A percentile compares a stretch with the other conserved stretches of the same genome.
These are phyloP conservation scores for Drosophila sp. DNA, from an alignment of 1,140 invertebrate species.

Conservation along the genomic window DNA sequence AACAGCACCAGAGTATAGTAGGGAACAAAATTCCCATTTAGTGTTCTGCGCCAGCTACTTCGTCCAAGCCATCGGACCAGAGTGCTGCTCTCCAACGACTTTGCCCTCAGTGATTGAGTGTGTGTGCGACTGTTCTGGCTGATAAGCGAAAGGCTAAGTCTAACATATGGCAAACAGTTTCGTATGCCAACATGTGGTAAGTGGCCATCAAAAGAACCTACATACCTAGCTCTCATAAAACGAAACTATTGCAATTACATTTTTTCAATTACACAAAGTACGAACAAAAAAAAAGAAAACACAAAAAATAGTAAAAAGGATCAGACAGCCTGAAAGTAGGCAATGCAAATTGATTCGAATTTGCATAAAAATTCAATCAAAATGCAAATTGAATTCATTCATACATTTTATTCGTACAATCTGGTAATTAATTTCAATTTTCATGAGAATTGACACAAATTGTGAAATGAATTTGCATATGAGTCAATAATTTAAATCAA, in stretches of 20 bases:
- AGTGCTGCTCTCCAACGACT: slow-evolving; percentile 31
- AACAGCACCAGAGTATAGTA: slow-evolving; percentile 48
- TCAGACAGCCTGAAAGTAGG: neutral
- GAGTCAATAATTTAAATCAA: slow-evolving; percentile 26
- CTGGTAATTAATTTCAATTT: slow-evolving; percentile 13
- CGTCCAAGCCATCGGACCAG: slow-evolving; percentile 53
- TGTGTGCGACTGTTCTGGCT: slow-evolving; percentile 26
- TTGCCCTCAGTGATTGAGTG: slow-evolving; percentile 13
- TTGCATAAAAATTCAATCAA: slow-evolving; percentile 34
- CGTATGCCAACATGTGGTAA: slow-evolving; percentile 61
- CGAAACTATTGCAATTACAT: slow-evolving; percentile 10
- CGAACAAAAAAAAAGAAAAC: neutral
- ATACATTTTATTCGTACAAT: slow-evolving; percentile 13
- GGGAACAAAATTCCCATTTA: slow-evolving; percentile 64
- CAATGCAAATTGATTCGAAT: slow-evolving; percentile 1
- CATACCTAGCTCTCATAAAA: neutral
- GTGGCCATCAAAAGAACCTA: slow-evolving; percentile 23
- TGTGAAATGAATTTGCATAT: slow-evolving; percentile 12
- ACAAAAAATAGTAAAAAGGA: neutral
- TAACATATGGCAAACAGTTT: slow-evolving; percentile 70
- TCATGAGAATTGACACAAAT: slow-evolving; percentile 16
- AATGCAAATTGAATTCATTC: slow-evolving; percentile 43
- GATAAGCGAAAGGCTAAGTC: slow-evolving; percentile 52
- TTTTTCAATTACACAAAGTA: slow-evolving; percentile 17
- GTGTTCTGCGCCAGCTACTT: slow-evolving; percentile 73